These are phyloP conservation scores for Chaenodraco wilsoni DNA, from an alignment of 2,797 vertebrate species.

Conservation along the genomic window DNA sequence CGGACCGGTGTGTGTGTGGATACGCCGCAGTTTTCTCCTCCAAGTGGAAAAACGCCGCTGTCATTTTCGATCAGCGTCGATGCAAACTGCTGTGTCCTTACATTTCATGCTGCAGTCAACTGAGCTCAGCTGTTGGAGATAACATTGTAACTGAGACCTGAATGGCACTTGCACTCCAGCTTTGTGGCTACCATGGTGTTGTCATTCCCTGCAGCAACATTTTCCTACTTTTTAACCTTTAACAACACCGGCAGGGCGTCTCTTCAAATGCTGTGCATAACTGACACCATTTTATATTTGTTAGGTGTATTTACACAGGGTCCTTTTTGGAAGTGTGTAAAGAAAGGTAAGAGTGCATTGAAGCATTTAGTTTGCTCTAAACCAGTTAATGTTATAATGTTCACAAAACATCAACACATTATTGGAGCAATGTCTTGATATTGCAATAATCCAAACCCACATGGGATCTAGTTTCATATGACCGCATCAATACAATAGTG, in stretches of 20 bases:
- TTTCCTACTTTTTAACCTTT: constrained; percentile 36
- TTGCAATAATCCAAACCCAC: background rate
- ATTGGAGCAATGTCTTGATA: background rate
- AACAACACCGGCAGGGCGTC: background rate
- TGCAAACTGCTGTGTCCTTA: constrained; percentile 58
- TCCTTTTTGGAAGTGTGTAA: background rate
- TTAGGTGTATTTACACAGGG: background rate
- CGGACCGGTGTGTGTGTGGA: constrained; percentile 47
- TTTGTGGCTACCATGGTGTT: constrained; percentile 61
- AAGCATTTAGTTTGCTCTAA: background rate
- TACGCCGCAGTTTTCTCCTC: constrained; percentile 51
- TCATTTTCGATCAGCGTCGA: constrained; percentile 40
- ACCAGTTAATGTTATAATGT: background rate
- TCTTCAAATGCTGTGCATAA: background rate
- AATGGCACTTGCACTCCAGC: constrained; percentile 49
- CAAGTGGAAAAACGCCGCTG: constrained; percentile 58
- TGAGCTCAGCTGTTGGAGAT: constrained; percentile 62
- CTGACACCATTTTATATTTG: background rate
- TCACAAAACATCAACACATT: background rate
- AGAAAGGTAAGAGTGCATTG: background rate
- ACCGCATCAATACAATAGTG: background rate
- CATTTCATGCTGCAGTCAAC: constrained; percentile 50
- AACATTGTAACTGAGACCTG: constrained; percentile 49
- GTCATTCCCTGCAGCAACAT: constrained; percentile 56
- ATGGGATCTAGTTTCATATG: constrained; percentile 1